Evolutionary conservation across 2,888 invertebrate genomes (phyloP).

Genomic region (Holacanthella duospinosa): DNA sequence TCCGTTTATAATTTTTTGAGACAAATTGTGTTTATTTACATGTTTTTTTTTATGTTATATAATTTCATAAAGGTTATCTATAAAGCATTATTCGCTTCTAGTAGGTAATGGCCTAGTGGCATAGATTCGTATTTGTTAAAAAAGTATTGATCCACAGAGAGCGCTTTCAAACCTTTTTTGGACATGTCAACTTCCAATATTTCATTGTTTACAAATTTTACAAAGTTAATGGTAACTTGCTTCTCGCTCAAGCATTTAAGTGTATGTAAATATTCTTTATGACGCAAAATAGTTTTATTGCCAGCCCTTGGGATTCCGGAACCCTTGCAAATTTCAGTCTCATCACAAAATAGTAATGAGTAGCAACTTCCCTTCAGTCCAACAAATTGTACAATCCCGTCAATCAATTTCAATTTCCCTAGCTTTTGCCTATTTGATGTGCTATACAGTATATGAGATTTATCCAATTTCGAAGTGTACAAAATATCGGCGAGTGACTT

Average conservation of each 20-base stretch:
- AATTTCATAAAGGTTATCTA: no score
- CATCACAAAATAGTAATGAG: not conserved
- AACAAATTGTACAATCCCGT: not conserved
- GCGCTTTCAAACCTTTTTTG: not conserved
- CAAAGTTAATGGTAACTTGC: not conserved
- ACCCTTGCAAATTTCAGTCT: not conserved
- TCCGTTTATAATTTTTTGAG: not conserved
- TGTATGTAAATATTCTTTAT: not conserved
- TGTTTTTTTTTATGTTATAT: not conserved
- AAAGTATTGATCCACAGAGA: not conserved
- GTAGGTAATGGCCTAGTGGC: not conserved
- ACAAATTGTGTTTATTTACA: not conserved
- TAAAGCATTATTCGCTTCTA: no score
- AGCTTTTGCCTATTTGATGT: not conserved
- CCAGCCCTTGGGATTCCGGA: not conserved
- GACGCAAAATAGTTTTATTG: not conserved
- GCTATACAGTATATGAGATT: not conserved
- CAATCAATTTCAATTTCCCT: not conserved
- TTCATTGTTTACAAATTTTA: not conserved
- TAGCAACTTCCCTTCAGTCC: not conserved
- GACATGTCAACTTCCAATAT: not conserved
- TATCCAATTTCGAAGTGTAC: not conserved
- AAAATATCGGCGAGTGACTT: not conserved
- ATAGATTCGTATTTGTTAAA: not conserved
- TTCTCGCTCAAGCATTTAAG: not conserved